These are phyloP conservation scores for Rotaria socialis DNA, from an alignment of 2,888 invertebrate species.

Conservation along the genomic window DNA sequence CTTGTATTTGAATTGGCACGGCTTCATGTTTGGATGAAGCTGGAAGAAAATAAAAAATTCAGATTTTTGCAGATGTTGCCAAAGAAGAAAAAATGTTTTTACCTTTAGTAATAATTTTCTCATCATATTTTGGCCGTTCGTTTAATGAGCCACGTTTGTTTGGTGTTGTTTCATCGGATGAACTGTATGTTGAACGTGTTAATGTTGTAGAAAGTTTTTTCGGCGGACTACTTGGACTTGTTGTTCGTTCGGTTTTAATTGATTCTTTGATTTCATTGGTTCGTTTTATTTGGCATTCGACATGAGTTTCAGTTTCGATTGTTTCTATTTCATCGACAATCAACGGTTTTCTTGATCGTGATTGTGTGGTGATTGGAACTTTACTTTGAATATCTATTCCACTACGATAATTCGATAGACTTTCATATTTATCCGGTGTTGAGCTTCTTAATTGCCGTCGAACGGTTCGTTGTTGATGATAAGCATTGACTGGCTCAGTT, in stretches of 20 bases:
- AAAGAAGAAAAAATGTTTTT: neutral
- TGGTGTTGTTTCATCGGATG: neutral
- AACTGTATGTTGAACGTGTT: neutral
- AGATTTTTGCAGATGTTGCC: too few relatives aligned
- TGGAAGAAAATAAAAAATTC: neutral
- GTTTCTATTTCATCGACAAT: conserved; percentile 19
- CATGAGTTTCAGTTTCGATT: conserved; percentile 30
- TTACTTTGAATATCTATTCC: neutral
- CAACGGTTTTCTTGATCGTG: neutral
- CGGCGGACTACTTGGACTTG: neutral
- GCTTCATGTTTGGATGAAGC: neutral
- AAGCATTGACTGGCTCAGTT: neutral
- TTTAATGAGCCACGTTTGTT: neutral
- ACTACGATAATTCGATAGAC: neutral
- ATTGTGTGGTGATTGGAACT: conserved; percentile 3
- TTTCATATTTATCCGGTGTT: neutral
- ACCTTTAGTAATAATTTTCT: neutral
- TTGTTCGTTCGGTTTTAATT: neutral
- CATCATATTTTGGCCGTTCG: conserved; percentile 11
- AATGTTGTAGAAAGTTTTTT: neutral
- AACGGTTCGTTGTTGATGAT: conserved; percentile 19
- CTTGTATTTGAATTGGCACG: neutral
- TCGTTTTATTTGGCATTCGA: conserved; percentile 19
- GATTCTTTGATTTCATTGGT: conserved; percentile 15
- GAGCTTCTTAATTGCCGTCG: neutral